A percentile compares a stretch with the other conserved stretches of the same genome.
Conservation (phyloP, 92 coral and sea anemone genomes). For the Parazoanthus swiftii region DNA sequence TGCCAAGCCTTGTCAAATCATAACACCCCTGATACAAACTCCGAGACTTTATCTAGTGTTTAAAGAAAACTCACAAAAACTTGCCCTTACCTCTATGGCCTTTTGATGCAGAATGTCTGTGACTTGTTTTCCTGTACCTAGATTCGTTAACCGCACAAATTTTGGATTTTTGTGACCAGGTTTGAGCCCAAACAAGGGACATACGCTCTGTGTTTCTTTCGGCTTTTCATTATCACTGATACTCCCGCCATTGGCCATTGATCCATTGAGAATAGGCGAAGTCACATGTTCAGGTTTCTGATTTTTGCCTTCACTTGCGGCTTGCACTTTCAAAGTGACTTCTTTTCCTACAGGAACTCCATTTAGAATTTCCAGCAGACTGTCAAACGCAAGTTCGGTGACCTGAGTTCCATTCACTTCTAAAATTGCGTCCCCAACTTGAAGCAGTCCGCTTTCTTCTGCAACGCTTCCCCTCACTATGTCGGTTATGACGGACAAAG, state of each 20-base stretch:
- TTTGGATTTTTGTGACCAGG: constrained; percentile 62
- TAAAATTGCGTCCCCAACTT: constrained; percentile 68
- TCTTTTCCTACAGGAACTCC: constrained; percentile 58
- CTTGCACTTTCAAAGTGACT: constrained; percentile 57
- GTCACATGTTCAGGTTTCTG: not conserved
- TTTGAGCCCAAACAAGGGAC: constrained; percentile 50
- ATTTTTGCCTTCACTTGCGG: constrained; percentile 23
- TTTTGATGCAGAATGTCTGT: constrained; percentile 94
- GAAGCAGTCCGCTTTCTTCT: constrained; percentile 67
- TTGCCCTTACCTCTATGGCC: constrained; percentile 23
- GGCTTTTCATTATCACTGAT: constrained; percentile 14
- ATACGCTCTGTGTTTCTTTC: not conserved
- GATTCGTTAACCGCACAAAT: constrained; percentile 72
- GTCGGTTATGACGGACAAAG: constrained; percentile 62
- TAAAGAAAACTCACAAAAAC: not conserved
- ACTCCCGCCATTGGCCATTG: constrained; percentile 16
- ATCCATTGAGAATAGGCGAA: constrained; percentile 6
- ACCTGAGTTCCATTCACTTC: constrained; percentile 74
- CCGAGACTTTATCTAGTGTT: not conserved
- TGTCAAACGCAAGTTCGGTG: constrained; percentile 53
- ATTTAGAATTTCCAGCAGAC: constrained; percentile 64
- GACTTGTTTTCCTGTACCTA: constrained; percentile 68
- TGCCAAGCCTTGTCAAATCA: not conserved
- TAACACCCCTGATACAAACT: not conserved
- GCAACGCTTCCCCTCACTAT: constrained; percentile 82